These are phyloP conservation scores for Propsilocerus akamusi DNA, from an alignment of 1,140 invertebrate genomes.

Conservation along the genomic window DNA sequence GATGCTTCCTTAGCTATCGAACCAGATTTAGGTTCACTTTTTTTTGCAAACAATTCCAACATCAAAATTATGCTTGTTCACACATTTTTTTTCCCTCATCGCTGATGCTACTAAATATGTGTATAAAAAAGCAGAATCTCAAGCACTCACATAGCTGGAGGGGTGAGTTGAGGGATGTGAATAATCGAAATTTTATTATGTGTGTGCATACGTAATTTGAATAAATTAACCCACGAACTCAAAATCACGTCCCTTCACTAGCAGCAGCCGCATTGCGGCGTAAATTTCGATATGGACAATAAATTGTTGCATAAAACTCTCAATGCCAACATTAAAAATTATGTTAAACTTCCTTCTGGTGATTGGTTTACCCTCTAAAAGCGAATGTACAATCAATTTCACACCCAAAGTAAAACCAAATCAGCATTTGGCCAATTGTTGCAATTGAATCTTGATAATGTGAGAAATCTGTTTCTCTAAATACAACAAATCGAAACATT, in stretches of 20 bases:
- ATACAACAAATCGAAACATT: too few species aligned
- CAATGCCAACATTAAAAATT: too few species aligned
- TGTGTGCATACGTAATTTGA: neutral
- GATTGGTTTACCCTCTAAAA: too few species aligned
- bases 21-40: neutral
- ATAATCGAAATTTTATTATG: conserved; percentile 1
- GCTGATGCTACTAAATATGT: neutral
- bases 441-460: neutral
- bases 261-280: neutral
- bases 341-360: too few species aligned
- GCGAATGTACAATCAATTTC: neutral
- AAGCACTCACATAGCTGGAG: too few species aligned
- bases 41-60: neutral
- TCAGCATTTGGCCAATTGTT: too few species aligned
- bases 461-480: neutral
- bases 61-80: too few species aligned
- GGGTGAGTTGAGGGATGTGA: neutral
- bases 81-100: too few species aligned
- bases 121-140: too few species aligned
- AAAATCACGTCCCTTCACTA: neutral
- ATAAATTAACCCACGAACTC: neutral
- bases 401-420: neutral
- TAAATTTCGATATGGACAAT: neutral
- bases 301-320: too few species aligned
- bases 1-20: too few species aligned